These are phyloP conservation scores for Etheostoma perlongum DNA, from an alignment of 2,797 vertebrate species.

Conservation along the genomic window DNA sequence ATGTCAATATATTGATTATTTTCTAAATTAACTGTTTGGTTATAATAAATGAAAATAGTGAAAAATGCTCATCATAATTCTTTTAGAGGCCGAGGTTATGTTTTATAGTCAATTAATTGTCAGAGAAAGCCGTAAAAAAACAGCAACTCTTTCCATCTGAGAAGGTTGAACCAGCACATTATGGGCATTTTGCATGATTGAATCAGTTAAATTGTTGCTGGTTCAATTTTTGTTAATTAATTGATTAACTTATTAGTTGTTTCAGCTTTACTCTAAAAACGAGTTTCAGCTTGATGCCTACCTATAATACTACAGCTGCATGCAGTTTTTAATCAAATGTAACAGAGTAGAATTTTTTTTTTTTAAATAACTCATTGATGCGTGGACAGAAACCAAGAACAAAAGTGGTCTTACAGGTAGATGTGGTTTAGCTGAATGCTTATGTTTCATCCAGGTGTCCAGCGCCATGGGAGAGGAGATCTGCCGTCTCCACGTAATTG, in stretches of 20 bases:
- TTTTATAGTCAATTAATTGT: background rate
- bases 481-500: conserved; percentile 92
- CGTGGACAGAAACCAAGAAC: background rate
- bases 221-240: too few relatives aligned
- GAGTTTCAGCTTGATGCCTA: background rate
- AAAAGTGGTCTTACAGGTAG: background rate
- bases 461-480: conserved; percentile 97
- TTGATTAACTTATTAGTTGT: background rate
- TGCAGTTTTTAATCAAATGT: background rate
- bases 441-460: conserved; percentile 88
- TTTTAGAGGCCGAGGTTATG: too few relatives aligned
- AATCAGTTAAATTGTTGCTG: too few relatives aligned
- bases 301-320: background rate
- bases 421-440: background rate
- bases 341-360: too few relatives aligned
- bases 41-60: background rate
- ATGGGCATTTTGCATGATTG: background rate
- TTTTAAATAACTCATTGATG: background rate
- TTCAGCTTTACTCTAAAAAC: background rate
- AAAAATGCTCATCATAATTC: background rate
- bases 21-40: background rate
- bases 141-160: background rate
- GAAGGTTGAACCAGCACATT: background rate
- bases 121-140: background rate
- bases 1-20: background rate